Evolutionary conservation across 2,888 invertebrate genomes (phyloP), one percentile per base, ranked within the genome.

Genomic region (Tholera decimalis): DNA sequence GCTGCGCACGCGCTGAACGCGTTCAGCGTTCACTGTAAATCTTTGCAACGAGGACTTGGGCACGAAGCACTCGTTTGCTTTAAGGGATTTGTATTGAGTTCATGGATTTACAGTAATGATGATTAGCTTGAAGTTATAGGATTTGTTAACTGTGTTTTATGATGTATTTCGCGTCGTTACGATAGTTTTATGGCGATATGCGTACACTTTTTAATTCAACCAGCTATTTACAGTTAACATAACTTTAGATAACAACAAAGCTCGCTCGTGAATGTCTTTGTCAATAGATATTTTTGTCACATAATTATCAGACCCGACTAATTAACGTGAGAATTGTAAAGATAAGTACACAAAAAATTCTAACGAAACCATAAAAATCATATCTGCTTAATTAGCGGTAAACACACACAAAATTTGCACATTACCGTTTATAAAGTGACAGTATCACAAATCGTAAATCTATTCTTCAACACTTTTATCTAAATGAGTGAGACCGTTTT

Each of bases 1-100:
- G 69, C 73, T 74, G 84, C 83, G 85, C 86, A 82, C 84, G 85
- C 83, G 85, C 74, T 66, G 41, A 71, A 68, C 61, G 77, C 73
- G 80, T 60, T 76, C 58, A 56, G 77, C 73, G 80, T 60, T 76
- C 58, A 56, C 70, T 68, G 77, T 80, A 80, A 80, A 80, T 80
- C 79, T 79, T 73, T 71, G 77, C 67, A 79, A 73, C 77, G 66
- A 77, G 65, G 65, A 54, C 55, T 67, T 55, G 77, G 37, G 61
- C 81, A 80, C 80, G 79, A 80, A 64, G 43, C 58, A 33, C 75
- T 64, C 64, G 57, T 66, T 66, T 66, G 54, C 73, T 75, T 63
- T 67, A 69, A 78, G 50, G 72, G 75, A 75, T 71, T 79, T 72
- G 75, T 74, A 64, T 71, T 69, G 28, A 59, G 62, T 63, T 73